phyloP scores from a whole-genome alignment of 2,888 invertebrate genomes.

The Drosophila flavopinicola region DNA sequence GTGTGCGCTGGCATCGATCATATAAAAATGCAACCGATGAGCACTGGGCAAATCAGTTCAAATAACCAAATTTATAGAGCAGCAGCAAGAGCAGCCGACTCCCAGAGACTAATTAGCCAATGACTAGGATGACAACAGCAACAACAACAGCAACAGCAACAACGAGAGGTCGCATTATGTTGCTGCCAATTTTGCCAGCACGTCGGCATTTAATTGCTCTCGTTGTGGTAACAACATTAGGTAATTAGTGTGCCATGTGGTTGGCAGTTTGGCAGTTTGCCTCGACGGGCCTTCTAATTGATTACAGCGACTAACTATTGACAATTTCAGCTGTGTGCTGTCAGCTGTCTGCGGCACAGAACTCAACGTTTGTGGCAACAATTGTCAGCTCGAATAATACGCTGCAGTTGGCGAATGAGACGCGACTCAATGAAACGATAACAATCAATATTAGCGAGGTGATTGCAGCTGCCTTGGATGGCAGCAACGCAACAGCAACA shows the following conservation, averaged over 20 bases:
- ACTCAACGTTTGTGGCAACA: conserved; percentile 60
- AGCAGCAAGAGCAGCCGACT: conserved; percentile 19
- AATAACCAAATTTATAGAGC: conserved; percentile 70
- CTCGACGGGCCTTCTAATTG: conserved; percentile 30
- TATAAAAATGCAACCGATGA: conserved; percentile 70
- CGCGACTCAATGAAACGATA: conserved; percentile 59
- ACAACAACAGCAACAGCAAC: conserved; percentile 10
- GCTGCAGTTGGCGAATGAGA: conserved; percentile 48
- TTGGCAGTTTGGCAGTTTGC: conserved; percentile 9
- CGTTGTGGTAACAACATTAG: conserved; percentile 77
- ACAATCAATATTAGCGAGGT: conserved; percentile 65
- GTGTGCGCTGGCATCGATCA: conserved; percentile 47
- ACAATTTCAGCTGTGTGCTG: conserved; percentile 16
- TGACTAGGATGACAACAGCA: conserved; percentile 19
- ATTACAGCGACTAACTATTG: conserved; percentile 33
- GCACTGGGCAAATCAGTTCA: conserved; percentile 72
- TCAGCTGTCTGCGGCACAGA: conserved; percentile 40
- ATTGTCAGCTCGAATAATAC: conserved; percentile 65
- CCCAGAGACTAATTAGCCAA: conserved; percentile 46
- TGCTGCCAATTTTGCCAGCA: conserved; percentile 48
- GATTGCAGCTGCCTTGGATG: conserved; percentile 43
- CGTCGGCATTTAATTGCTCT: conserved; percentile 73
- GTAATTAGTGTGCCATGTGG: conserved; percentile 67
- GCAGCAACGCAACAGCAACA: conserved; percentile 23
- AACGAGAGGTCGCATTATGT: conserved; percentile 19